These are phyloP conservation scores for Archaeoteleia sp. DNA, from an alignment of 2,888 invertebrate genomes.

Conservation along the genomic window DNA sequence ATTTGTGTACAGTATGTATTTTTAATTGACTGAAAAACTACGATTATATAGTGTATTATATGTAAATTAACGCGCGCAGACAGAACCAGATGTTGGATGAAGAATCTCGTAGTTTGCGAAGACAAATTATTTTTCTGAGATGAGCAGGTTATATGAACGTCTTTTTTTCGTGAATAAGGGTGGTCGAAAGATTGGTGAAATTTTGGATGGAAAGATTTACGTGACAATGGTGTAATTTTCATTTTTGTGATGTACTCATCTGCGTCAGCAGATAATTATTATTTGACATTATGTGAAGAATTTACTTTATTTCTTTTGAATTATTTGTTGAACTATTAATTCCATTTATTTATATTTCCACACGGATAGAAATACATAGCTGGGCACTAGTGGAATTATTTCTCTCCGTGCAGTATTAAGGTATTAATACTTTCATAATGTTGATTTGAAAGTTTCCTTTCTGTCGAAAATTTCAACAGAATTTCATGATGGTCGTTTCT, in stretches of 20 bases:
- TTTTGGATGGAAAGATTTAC: constrained; percentile 21
- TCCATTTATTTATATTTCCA: constrained; percentile 29
- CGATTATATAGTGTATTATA: constrained; percentile 50
- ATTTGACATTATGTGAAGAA: too few species aligned
- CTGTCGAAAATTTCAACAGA: background rate
- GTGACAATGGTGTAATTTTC: too few species aligned
- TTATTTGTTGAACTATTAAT: constrained; percentile 4
- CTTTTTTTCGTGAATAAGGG: constrained; percentile 23
- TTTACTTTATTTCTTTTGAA: constrained; percentile 7
- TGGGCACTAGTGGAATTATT: too few species aligned
- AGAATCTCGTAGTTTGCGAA: constrained; percentile 38
- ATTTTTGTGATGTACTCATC: too few species aligned
- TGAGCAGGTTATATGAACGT: constrained; percentile 15
- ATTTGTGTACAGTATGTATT: constrained; percentile 49
- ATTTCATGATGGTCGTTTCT: constrained; percentile 7
- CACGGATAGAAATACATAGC: too few species aligned
- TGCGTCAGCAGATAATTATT: too few species aligned
- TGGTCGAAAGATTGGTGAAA: constrained; percentile 20
- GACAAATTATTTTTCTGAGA: constrained; percentile 41
- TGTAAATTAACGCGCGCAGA: constrained; percentile 43
- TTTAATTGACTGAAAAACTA: constrained; percentile 43
- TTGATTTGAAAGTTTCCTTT: constrained; percentile 5
- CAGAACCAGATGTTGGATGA: constrained; percentile 15
- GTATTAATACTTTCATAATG: background rate
- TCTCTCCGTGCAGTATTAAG: too few species aligned